Base-by-base conservation (phyloP, 2,113 vertebrate genomes). In the Osmerus eperlanus region DNA sequence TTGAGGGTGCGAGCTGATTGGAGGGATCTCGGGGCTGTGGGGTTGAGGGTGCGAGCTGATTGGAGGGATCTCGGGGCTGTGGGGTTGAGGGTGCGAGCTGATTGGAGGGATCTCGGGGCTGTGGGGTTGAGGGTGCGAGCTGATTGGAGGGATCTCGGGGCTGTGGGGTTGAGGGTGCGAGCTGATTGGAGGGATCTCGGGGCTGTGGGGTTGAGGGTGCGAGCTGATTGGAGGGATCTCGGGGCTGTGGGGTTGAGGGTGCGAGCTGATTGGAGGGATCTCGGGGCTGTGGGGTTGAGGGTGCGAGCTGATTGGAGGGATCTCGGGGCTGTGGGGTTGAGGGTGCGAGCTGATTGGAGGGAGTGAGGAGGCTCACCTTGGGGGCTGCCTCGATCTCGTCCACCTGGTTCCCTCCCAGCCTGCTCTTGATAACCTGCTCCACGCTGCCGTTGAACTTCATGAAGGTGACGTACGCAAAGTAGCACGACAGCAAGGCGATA, bases 401-500 rank as follows among this genome's bases (percentile, higher is more conserved):
- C 84, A 98, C 95, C 81, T 96, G 96, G 91, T 97, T 98, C 78
- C 90, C 90, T 78, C 87, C 92, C 36, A 98, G 73, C 63, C 78
- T 53, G 63, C 81, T 85, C 89, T 98, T 99, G 87, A 94, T 93
- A 80, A 88, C 15, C 70, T 70, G 69, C 90, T 99, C 97, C 3
- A 98, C 84, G 75, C 84, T 90, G 77, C 92, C 84, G 58, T 99
- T 99, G 93, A 90, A 96, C 89, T 99, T 99, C 97, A 99, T 99
- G 88, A 99, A 99, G 61, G 94, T 90, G 83, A 99, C 97, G 28
- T 99, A 99, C 81, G 53, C 82, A 78, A 88, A 53, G 79, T 99
- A 99, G 0, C 93, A 95, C 55, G 70, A 28, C 47, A 99, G 90
- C 52, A 99, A 93, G 1, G 91, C 68, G 13, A 94, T 56, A 78